Evolutionary conservation across 2,113 vertebrate species (phyloP), one percentile per base, ranked within the genome.

Genomic region (Perccottus glenii): DNA sequence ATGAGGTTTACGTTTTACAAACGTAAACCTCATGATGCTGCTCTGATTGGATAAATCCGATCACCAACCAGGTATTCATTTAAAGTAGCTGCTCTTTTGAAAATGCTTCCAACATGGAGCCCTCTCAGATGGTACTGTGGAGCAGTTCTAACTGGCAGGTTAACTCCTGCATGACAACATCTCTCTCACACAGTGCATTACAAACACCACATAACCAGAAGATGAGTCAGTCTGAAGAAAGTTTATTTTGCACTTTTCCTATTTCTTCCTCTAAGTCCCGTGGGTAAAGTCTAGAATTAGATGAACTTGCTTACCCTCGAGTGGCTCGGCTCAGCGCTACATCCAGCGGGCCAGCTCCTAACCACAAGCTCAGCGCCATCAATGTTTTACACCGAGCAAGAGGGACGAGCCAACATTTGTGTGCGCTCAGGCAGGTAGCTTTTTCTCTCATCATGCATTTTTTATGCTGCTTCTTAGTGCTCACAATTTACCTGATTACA

Each of bases 391-490:
- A 48, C 60, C 67, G 27, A 12, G 53, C 19, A 27, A 71, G 64
- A 42, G 66, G 60, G 70, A 48, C 56, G 69, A 64, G 74, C 55
- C 53, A 53, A 60, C 76, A 60, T 70, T 85, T 87, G 68, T 79
- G 83, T 84, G 80, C 67, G 70, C 66, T 52, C 35, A 52, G 19
- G 70, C 40, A 32, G 67, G 62, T 76, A 85, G 74, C 72, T 68
- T 81, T 83, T 78, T 60, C 75, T 63, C 57, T 71, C 55, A 65
- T 79, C 80, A 85, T 92, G 62, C 80, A 90, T 92, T 82, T 88
- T 91, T 90, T 52, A 88, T 84, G 14, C 19, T 67, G 58, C 84
- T 77, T 81, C 77, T 83, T 70, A 78, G 78, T 62, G 81, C 85
- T 82, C 80, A 75, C 70, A 67, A 72, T 59, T 56, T 67, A 65